Conservation (phyloP, 2,888 invertebrate genomes). For the Unio delphinus region DNA sequence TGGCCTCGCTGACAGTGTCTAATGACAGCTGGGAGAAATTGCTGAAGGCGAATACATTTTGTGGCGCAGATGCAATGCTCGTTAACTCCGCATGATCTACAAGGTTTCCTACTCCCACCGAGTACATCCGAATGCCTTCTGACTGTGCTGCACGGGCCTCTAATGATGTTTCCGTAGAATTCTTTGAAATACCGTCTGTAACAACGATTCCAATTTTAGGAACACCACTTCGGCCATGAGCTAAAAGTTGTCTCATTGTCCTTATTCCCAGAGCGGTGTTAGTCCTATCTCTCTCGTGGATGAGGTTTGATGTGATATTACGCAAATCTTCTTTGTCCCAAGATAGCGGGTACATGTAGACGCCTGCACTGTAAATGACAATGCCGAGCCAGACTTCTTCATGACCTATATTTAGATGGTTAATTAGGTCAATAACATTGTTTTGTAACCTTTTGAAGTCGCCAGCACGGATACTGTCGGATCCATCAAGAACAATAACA, state of each 20-base stretch:
- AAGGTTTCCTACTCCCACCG: slow-evolving; percentile 67
- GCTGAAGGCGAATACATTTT: slow-evolving; percentile 38
- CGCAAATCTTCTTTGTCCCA: slow-evolving; percentile 17
- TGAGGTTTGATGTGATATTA: slow-evolving; percentile 21
- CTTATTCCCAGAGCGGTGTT: slow-evolving; percentile 40
- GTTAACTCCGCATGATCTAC: slow-evolving; percentile 64
- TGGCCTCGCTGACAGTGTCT: neutral
- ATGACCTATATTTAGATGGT: slow-evolving; percentile 37
- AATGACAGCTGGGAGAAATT: slow-evolving; percentile 30
- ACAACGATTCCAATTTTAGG: slow-evolving; percentile 70
- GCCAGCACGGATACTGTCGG: slow-evolving; percentile 45
- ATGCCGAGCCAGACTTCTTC: slow-evolving; percentile 39
- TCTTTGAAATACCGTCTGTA: slow-evolving; percentile 69
- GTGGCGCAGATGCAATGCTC: slow-evolving; percentile 39
- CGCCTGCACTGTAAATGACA: slow-evolving; percentile 36
- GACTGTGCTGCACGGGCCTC: slow-evolving; percentile 65
- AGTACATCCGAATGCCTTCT: slow-evolving; percentile 68
- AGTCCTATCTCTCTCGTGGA: slow-evolving; percentile 36
- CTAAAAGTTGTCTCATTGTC: slow-evolving; percentile 39
- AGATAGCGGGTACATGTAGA: slow-evolving; percentile 27
- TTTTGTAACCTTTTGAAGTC: slow-evolving; percentile 42
- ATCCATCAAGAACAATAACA: slow-evolving; percentile 57
- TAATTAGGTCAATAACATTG: slow-evolving; percentile 38
- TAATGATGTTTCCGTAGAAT: slow-evolving; percentile 54
- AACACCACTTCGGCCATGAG: slow-evolving; percentile 40